Percentiles rank a stretch among this genome's conserved stretches.
These are phyloP conservation scores for Eulemur mongoz DNA, from an alignment of 2,797 vertebrate species.

Conservation along the genomic window DNA sequence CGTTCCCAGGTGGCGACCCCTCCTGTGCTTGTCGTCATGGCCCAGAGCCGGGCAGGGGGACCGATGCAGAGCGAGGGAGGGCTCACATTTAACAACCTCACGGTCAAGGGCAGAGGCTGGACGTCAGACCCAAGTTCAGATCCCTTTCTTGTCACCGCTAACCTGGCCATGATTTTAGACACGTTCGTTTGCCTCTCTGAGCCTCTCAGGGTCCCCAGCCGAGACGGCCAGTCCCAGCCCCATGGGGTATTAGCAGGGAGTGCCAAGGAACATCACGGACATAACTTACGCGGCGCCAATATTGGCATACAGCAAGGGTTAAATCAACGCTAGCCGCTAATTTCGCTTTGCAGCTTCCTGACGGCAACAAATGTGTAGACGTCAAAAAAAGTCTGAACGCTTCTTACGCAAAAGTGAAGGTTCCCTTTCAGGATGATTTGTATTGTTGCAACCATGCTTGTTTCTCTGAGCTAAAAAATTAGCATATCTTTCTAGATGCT, in stretches of 20 bases:
- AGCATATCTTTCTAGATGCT: background rate
- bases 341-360: background rate
- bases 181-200: background rate
- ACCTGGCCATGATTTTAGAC: no score
- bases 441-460: background rate
- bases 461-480: background rate
- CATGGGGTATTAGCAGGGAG: accelerated
- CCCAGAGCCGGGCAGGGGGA: accelerated
- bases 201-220: background rate
- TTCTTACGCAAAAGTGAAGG: background rate
- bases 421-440: background rate
- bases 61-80: background rate
- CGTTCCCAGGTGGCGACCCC: accelerated
- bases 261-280: no score
- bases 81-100: no score
- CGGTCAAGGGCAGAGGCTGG: background rate
- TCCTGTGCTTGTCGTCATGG: accelerated
- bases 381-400: no score
- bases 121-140: background rate
- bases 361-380: background rate
- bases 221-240: background rate
- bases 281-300: accelerated
- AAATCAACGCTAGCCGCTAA: background rate
- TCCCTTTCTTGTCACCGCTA: background rate
- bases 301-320: background rate